These are phyloP conservation scores for Nomada fucata DNA, from an alignment of 2,888 invertebrate species.

Conservation along the genomic window DNA sequence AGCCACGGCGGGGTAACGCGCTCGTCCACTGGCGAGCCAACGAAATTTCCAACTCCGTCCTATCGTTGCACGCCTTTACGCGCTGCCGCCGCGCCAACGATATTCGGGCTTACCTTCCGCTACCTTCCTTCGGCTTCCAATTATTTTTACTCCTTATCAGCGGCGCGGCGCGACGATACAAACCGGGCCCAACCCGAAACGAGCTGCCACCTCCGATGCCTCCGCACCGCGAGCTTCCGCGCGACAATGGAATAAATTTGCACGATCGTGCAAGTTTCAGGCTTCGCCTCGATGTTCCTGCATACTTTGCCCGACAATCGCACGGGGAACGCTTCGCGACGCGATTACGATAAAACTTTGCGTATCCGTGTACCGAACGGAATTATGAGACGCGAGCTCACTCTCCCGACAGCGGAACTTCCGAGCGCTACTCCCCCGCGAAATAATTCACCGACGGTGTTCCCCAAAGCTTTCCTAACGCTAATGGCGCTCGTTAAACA, in stretches of 20 bases:
- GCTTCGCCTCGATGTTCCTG: not conserved
- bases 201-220: not conserved
- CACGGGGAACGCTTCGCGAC: conserved; percentile 18
- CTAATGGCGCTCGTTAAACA: conserved; percentile 30
- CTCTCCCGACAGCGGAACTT: conserved; percentile 23
- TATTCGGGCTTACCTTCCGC: not conserved
- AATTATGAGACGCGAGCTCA: conserved; percentile 25
- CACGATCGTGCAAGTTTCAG: conserved; percentile 10
- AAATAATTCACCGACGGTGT: conserved; percentile 27
- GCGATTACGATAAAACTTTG: conserved; percentile 42
- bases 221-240: not conserved
- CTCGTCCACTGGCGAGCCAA: conserved; percentile 20
- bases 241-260: conserved; percentile 48
- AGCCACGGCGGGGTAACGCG: not conserved
- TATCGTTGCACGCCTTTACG: conserved; percentile 7
- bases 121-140: conserved; percentile 17
- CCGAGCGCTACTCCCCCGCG: not conserved
- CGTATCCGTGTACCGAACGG: conserved; percentile 26
- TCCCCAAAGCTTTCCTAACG: not conserved
- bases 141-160: conserved; percentile 42
- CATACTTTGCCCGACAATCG: conserved; percentile 30
- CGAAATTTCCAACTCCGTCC: conserved; percentile 20
- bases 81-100: not conserved
- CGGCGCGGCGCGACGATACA: not conserved
- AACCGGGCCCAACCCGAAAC: not conserved